Conservation (phyloP, 2,888 invertebrate genomes). For the Melanostoma scalare region DNA sequence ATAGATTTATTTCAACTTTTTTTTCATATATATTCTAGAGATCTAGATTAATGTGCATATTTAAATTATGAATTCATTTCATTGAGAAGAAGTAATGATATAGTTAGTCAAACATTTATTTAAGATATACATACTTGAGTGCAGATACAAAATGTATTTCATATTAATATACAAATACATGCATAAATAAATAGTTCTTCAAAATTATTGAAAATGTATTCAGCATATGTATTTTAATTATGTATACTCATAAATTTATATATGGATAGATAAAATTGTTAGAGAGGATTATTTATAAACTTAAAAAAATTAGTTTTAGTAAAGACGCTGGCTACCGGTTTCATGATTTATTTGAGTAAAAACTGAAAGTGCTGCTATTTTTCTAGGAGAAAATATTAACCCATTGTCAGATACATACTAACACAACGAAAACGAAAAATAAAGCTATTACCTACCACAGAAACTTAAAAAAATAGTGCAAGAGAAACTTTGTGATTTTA, state of each 20-base stretch:
- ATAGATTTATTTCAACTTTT: conserved; percentile 39
- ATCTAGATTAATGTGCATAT: conserved; percentile 24
- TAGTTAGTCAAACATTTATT: background rate
- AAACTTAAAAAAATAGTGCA: conserved; percentile 3
- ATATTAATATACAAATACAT: conserved; percentile 7
- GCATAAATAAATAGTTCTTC: background rate
- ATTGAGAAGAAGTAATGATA: background rate
- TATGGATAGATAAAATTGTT: background rate
- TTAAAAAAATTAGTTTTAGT: conserved; percentile 5
- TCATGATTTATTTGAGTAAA: conserved; percentile 36
- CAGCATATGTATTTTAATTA: too few relatives aligned
- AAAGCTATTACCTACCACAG: background rate
- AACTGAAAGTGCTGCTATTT: conserved; percentile 17
- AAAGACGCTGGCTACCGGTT: conserved; percentile 11
- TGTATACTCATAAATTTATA: background rate
- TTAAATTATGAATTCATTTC: conserved; percentile 8
- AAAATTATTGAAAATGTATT: too few relatives aligned
- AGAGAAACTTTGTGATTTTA: conserved; percentile 28
- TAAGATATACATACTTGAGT: background rate
- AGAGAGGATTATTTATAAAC: conserved; percentile 3
- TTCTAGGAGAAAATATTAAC: background rate
- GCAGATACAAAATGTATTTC: too few relatives aligned
- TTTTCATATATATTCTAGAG: conserved; percentile 39
- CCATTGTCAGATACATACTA: background rate
- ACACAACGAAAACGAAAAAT: background rate